These are phyloP conservation scores for Melanerpes formicivorus DNA, from an alignment of 2,113 vertebrate genomes.

Conservation along the genomic window DNA sequence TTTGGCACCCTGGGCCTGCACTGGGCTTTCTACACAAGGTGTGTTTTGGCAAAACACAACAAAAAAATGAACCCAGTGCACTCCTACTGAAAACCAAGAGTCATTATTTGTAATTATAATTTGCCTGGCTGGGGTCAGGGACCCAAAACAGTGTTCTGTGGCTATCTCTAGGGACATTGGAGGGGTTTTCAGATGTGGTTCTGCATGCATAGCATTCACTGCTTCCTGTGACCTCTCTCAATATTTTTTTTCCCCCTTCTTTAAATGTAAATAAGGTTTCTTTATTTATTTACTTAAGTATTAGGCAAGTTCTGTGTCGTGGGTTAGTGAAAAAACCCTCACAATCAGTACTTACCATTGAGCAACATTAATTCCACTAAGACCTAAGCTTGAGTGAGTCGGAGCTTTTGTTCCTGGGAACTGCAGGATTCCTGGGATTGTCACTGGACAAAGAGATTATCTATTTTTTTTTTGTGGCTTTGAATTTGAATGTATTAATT, in stretches of 20 bases:
- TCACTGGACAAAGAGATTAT: slow-evolving; percentile 45
- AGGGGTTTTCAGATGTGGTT: slow-evolving; percentile 54
- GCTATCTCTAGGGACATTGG: slow-evolving; percentile 4
- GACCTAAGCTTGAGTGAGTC: slow-evolving; percentile 20
- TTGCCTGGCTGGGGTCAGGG: slow-evolving; percentile 14
- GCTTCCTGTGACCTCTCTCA: slow-evolving; percentile 11
- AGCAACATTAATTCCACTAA: background rate
- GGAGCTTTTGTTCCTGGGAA: slow-evolving; percentile 56
- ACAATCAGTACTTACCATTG: slow-evolving; percentile 25
- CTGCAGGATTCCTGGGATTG: slow-evolving; percentile 33
- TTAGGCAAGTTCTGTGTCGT: slow-evolving; percentile 32
- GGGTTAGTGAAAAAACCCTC: background rate
- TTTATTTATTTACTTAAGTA: slow-evolving; percentile 66
- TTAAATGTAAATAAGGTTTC: slow-evolving; percentile 44
- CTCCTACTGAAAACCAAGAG: slow-evolving; percentile 19
- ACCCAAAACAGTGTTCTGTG: slow-evolving; percentile 18
- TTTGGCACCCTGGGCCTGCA: background rate
- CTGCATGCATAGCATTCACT: slow-evolving; percentile 46
- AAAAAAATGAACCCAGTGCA: background rate
- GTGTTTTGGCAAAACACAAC: background rate
- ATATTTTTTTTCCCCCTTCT: background rate
- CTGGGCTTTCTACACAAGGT: background rate
- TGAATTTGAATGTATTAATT: slow-evolving; percentile 49
- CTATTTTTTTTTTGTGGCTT: slow-evolving; percentile 20
- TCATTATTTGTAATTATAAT: slow-evolving; percentile 23